A percentile compares a stretch with the other conserved stretches of the same genome.
phyloP scores from a whole-genome alignment of 2,113 vertebrate species.

The Scomber scombrus region DNA sequence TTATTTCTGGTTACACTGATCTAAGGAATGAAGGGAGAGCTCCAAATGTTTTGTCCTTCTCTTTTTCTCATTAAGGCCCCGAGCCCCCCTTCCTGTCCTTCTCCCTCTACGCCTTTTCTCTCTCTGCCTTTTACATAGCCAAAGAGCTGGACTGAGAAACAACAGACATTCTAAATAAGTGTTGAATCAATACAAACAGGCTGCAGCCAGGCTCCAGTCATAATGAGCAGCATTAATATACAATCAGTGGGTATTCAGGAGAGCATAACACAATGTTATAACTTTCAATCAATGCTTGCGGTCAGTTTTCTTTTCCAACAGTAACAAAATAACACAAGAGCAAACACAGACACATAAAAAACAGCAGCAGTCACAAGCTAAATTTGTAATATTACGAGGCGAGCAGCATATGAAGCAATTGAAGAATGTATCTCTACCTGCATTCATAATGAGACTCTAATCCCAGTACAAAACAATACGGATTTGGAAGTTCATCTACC shows the following conservation, averaged over 20 bases:
- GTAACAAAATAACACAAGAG: no score
- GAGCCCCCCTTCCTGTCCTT: not conserved
- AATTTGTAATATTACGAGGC: no score
- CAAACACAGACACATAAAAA: no score
- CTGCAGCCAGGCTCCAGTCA: conserved; percentile 36
- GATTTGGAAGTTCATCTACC: no score
- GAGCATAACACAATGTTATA: conserved; percentile 4
- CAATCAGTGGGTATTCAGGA: conserved; percentile 20
- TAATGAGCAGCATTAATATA: conserved; percentile 55
- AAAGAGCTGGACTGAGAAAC: conserved; percentile 42
- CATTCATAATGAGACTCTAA: no score
- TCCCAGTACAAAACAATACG: no score
- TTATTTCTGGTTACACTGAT: conserved; percentile 77
- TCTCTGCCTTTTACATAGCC: conserved; percentile 43
- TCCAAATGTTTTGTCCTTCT: conserved; percentile 72
- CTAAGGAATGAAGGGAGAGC: conserved; percentile 70
- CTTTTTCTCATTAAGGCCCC: conserved; percentile 45
- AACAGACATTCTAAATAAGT: conserved; percentile 53
- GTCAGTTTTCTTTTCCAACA: no score
- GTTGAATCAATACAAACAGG: conserved; percentile 58
- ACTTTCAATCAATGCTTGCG: conserved; percentile 10
- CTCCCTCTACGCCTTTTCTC: conserved; percentile 26
- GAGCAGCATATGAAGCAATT: no score
- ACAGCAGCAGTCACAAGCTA: no score
- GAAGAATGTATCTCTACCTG: no score